Base-by-base conservation (phyloP, 1,140 invertebrate species). In the Drosophila parabipectinata region DNA sequence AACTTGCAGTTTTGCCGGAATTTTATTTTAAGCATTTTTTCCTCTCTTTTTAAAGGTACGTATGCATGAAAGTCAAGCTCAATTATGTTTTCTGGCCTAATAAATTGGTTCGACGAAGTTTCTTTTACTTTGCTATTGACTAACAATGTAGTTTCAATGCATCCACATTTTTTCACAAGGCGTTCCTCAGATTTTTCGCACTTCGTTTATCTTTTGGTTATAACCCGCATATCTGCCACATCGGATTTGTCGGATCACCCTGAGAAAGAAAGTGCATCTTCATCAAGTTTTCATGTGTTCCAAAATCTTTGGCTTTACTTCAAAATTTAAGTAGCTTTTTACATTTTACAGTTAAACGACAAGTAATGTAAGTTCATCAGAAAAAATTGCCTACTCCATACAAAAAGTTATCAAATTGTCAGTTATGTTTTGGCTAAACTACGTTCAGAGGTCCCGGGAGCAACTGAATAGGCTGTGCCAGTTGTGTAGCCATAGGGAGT, bases 351-450 rank as follows among this genome's bases (percentile, higher is more conserved):
- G 73, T 68, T 56, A 56, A 44, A 34, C 28, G 50, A 37, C 41
- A 41, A 44, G 26, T 50, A 39, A 50, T 51, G 51, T 32, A 52
- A 64, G 15, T 18, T 41, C 18, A 18, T 30, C 8, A 32, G 47
- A 0, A 45, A 47, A 50, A 41, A 32, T 71, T 45, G 21, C 32
- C 32, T 30, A 21, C 44, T 21, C 44, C 44, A 3, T 44, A 15
- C 14, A 24, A 24, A 18, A 24, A 59, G 41, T 47, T 74, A 24
- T 34, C 34, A 81, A 87, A 87, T 72, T 72, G 8, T 10, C 55
- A 81, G 64, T 75, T 34, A 85, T 85, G 81, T 82, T 84, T 55
- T 74, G 72, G 79, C 41, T 73, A 56, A 72, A 57, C 50, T 72
- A 60, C 68, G 41, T 82, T 68, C 56, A 39, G 62, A 69, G 47